phyloP scores from a whole-genome alignment of 2,888 invertebrate genomes.

The Elegia similella region DNA sequence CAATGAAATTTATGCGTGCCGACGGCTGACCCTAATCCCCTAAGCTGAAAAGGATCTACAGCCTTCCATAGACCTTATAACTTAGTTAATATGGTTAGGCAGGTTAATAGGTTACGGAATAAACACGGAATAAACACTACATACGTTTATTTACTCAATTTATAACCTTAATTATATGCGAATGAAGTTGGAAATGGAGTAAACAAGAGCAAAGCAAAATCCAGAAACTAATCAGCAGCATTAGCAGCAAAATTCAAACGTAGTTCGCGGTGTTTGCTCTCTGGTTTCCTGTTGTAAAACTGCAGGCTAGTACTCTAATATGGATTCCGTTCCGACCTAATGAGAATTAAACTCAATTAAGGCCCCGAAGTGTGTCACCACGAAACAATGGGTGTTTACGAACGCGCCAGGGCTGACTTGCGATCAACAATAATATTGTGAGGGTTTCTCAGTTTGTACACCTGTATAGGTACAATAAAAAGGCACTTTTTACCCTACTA shows the following conservation, averaged over 20 bases:
- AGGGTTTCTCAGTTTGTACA: not conserved
- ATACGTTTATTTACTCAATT: too few relatives aligned
- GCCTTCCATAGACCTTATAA: too few relatives aligned
- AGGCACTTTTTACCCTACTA: too few relatives aligned
- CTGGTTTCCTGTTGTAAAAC: not conserved
- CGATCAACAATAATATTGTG: not conserved
- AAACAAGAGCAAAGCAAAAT: too few relatives aligned
- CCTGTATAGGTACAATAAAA: not conserved
- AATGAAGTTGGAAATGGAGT: too few relatives aligned
- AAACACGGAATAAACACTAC: too few relatives aligned
- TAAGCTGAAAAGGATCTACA: too few relatives aligned
- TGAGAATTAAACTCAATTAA: slow-evolving; percentile 3
- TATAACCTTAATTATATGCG: too few relatives aligned
- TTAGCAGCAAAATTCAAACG: not conserved
- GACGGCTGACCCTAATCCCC: too few relatives aligned
- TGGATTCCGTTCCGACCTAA: not conserved
- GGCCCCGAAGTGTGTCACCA: slow-evolving; percentile 1
- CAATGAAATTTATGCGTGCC: too few relatives aligned
- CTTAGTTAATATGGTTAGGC: too few relatives aligned
- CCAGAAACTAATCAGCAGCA: not conserved
- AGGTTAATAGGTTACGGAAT: too few relatives aligned
- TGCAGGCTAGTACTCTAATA: not conserved
- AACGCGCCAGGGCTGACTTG: not conserved
- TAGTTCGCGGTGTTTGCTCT: not conserved
- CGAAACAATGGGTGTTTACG: slow-evolving; percentile 3